A percentile compares a stretch with the other conserved stretches of the same genome.
These are phyloP conservation scores for Alloplasta piceator DNA, from an alignment of 2,888 invertebrate species.

Conservation along the genomic window DNA sequence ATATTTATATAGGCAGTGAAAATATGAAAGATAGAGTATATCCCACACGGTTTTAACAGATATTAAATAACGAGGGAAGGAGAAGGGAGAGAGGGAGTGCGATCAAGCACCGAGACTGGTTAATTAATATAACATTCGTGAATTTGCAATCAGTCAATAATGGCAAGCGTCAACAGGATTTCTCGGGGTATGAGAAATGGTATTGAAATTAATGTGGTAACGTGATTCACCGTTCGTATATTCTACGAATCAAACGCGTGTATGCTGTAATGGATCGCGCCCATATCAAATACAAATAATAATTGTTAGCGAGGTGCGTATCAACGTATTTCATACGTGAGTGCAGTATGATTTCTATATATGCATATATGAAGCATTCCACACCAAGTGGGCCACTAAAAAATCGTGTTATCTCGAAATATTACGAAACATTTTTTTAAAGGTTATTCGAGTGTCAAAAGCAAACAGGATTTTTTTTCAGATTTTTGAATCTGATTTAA, in stretches of 20 bases:
- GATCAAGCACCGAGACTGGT: slow-evolving; percentile 23
- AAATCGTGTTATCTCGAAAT: too few species aligned
- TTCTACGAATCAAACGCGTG: slow-evolving; percentile 12
- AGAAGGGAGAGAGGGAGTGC: not conserved
- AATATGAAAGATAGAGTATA: slow-evolving; percentile 21
- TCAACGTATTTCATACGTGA: slow-evolving; percentile 27
- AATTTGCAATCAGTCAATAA: slow-evolving; percentile 66
- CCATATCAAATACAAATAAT: slow-evolving; percentile 44
- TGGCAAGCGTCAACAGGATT: slow-evolving; percentile 60
- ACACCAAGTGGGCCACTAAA: too few species aligned
- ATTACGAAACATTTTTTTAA: too few species aligned
- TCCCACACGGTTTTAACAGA: slow-evolving; percentile 4
- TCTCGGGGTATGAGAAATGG: slow-evolving; percentile 35
- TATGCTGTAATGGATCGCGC: slow-evolving; percentile 7
- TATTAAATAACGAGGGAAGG: slow-evolving; percentile 41
- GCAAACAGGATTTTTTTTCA: too few species aligned
- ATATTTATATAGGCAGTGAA: too few species aligned
- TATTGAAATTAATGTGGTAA: slow-evolving; percentile 52
- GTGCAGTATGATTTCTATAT: slow-evolving; percentile 1
- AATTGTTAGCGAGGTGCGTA: slow-evolving; percentile 53
- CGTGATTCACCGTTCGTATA: not conserved
- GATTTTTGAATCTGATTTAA: too few species aligned
- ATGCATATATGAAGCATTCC: too few species aligned
- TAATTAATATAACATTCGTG: slow-evolving; percentile 63
- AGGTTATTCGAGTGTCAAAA: too few species aligned